Base-by-base conservation (phyloP, 2,888 invertebrate genomes). In the Dilophus febrilis region DNA sequence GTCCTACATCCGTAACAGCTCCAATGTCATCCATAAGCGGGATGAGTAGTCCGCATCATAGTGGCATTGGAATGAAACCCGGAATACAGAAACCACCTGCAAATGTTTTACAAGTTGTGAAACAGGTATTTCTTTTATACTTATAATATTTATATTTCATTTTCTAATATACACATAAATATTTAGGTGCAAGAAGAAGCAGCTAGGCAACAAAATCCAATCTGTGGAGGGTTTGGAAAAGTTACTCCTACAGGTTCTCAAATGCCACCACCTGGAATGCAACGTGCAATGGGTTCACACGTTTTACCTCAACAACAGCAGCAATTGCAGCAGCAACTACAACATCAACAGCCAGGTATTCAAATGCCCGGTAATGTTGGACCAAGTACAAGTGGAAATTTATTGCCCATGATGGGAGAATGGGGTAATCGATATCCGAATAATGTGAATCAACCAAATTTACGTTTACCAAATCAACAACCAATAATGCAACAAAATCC, bases 101-200 rank as follows among this genome's bases (percentile, higher is more conserved):
- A 4, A 82, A 83, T 56, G 87, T 88, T 38, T 72, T 87, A 51
- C 86, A 87, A 62, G 82, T 79, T 43, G 71, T 83, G 40, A 82
- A 81, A 52, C 82, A 82, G 67, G 75, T 66, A 44, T 47, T 46
- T 45, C 14, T 26, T 19, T 37, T 29, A 22, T 22, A 22, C 10
- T 18, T 34, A 17, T 17, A 17, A 14, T n/a, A 37, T 28, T 27
- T 16, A 17, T 27, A 3, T 29, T 14, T 4, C 4, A 14, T 37
- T 26, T 7, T 17, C 10, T 37, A 4, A 17, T 18, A 28, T 14
- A 10, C 4, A 5, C 14, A 12, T 10, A 6, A 18, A 13, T 33
- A 59, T 55, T 36, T 55, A 75, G 64, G 82, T 91, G 4, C 90
- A 91, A 59, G 90, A 88, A 55, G 88, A 88, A 56, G 90, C 88